Percentiles rank a stretch among this genome's conserved stretches.
Evolutionary conservation across 2,113 vertebrate species (phyloP).

Genomic region (Boulengeromyrus knoepffleri): DNA sequence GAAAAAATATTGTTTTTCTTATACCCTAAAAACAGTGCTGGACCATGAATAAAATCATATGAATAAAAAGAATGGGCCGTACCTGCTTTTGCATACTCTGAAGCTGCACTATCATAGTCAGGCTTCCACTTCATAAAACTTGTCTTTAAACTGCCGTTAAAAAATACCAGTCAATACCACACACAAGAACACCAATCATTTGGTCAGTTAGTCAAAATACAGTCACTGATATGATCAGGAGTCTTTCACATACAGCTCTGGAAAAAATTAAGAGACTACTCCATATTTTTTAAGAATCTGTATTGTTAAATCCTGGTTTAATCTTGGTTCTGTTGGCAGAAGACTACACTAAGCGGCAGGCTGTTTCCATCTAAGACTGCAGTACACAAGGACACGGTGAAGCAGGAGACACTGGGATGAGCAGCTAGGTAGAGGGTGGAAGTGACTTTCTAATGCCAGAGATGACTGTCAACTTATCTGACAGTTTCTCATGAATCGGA

Average conservation of each 20-base stretch:
- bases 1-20: neutral
- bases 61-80: conserved; percentile 28
- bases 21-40: neutral
- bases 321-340: too few relatives aligned
- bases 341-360: too few relatives aligned
- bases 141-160: conserved; percentile 71
- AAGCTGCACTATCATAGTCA: conserved; percentile 81
- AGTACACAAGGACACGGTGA: too few relatives aligned
- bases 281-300: too few relatives aligned
- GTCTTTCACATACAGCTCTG: neutral
- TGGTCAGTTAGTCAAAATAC: neutral
- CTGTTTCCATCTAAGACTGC: too few relatives aligned
- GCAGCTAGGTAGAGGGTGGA: too few relatives aligned
- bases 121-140: conserved; percentile 86
- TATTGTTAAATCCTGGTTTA: too few relatives aligned
- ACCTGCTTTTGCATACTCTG: conserved; percentile 83
- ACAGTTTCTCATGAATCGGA: too few relatives aligned
- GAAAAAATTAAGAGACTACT: too few relatives aligned
- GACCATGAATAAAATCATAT: neutral
- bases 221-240: neutral
- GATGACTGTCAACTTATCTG: too few relatives aligned
- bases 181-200: neutral
- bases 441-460: too few relatives aligned
- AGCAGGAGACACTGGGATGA: too few relatives aligned
- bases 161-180: neutral